Conservation (phyloP, 2,888 invertebrate genomes). For the Eupithecia pulchellata region DNA sequence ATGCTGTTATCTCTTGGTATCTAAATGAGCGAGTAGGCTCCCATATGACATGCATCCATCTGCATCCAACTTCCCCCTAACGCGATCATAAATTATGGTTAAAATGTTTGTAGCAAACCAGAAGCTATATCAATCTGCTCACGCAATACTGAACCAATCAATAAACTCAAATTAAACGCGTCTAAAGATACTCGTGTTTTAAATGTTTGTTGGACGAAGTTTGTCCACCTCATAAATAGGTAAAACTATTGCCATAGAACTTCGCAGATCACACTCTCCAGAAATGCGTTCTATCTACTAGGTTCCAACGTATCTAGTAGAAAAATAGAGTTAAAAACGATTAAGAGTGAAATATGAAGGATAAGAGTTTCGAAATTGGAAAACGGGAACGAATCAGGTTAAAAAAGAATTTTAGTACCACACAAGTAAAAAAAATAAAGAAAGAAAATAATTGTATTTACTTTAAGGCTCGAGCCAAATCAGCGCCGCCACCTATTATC, state of each 20-base stretch:
- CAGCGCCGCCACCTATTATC: too few species aligned
- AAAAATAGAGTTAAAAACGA: background rate
- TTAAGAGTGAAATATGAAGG: background rate
- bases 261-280: background rate
- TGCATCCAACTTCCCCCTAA: background rate
- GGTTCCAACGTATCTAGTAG: background rate
- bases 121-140: background rate
- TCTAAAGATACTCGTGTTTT: background rate
- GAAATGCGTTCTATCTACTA: background rate
- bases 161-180: background rate
- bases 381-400: background rate
- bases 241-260: background rate
- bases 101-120: background rate
- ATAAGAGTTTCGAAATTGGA: background rate
- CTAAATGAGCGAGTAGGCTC: conserved; percentile 5
- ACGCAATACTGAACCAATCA: background rate
- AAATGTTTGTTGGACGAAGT: background rate
- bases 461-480: too few species aligned
- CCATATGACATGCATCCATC: background rate
- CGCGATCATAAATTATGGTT: conserved; percentile 5
- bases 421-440: too few species aligned
- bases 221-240: background rate
- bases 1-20: conserved; percentile 3
- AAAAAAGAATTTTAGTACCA: background rate
- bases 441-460: too few species aligned